Percentiles rank a stretch among this genome's conserved stretches.
These are phyloP conservation scores for Aphodius granarius DNA, from an alignment of 2,888 invertebrate species.

Conservation along the genomic window DNA sequence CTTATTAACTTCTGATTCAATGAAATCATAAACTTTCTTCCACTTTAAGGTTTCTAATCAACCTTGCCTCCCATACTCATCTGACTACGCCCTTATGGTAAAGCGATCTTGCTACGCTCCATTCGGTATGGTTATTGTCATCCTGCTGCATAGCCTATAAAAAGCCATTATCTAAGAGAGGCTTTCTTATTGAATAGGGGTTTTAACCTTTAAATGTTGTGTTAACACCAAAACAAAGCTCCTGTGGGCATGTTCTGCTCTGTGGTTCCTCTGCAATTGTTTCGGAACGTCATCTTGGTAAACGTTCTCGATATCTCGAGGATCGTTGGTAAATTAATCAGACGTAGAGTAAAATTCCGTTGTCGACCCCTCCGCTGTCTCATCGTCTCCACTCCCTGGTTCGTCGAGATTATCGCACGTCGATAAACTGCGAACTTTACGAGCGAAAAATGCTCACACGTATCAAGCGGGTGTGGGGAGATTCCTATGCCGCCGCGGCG, in stretches of 20 bases:
- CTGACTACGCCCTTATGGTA: slow-evolving; percentile 25
- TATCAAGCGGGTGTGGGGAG: neutral
- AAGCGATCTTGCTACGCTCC: slow-evolving; percentile 29
- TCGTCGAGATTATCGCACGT: slow-evolving; percentile 6
- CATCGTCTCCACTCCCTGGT: neutral
- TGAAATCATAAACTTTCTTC: too few species aligned
- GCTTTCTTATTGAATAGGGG: neutral
- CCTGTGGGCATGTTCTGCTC: too few species aligned
- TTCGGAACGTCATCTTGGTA: neutral
- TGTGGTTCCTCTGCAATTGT: neutral
- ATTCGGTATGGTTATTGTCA: slow-evolving; percentile 30
- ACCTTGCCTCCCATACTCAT: neutral
- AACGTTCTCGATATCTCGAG: neutral
- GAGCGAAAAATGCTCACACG: slow-evolving; percentile 9
- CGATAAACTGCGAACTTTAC: slow-evolving; percentile 14
- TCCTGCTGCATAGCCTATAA: slow-evolving; percentile 29
- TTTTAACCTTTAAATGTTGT: neutral
- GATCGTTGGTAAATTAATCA: neutral
- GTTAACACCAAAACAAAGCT: neutral
- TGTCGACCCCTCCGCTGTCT: neutral
- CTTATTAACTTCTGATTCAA: too few species aligned
- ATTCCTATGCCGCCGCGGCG: neutral
- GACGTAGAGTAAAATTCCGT: neutral
- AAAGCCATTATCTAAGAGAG: neutral
- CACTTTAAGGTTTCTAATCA: too few species aligned